Evolutionary conservation across 2,797 vertebrate species (phyloP), one percentile per base, ranked within the genome.

Genomic region (Leptatherina wallacei): DNA sequence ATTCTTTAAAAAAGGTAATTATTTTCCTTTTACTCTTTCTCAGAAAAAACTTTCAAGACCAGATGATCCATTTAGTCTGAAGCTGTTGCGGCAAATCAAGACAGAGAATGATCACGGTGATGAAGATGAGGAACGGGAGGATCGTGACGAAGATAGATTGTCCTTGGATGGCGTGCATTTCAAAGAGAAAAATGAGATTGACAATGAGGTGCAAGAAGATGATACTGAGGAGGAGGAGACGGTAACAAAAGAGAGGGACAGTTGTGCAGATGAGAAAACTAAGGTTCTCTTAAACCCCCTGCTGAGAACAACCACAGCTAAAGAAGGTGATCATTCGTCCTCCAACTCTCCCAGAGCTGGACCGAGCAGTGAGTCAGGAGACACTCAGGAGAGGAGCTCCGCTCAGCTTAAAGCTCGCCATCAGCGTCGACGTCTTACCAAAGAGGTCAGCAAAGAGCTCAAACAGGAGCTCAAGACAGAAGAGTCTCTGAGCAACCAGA

Each of bases 401-500:
- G 56, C 68, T 76, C 95, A 94, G 74, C 92, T 94, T 30, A 96
- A 96, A 83, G 92, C 95, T 51, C 88, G 91, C 74, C 95, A 95
- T 64, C 94, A 95, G 77, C 96, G 96, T 61, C 87, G 94, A 42
- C 93, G 95, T 61, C 92, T 96, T 27, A 91, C 94, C 57, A 96
- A 96, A 64, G 97, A 97, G 90, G 90, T 93, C 75, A 96, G 95
- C 91, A 97, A 96, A 77, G 97, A 98, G 86, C 92, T 96, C 65
- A 97, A 95, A 87, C 96, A 95, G 78, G 97, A 98, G 88, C 94
- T 95, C 73, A 97, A 96, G 89, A 95, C 93, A 0, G 96, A 97
- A 87, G 96, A 95, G 73, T 94, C 94, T 81, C 85, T 95, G 81
- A 94, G 94, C 83, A 94, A 94, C 65, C 92, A 88, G 69, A 92